Base-by-base conservation (phyloP, 1,140 invertebrate genomes). In the Hestina assimilis region DNA sequence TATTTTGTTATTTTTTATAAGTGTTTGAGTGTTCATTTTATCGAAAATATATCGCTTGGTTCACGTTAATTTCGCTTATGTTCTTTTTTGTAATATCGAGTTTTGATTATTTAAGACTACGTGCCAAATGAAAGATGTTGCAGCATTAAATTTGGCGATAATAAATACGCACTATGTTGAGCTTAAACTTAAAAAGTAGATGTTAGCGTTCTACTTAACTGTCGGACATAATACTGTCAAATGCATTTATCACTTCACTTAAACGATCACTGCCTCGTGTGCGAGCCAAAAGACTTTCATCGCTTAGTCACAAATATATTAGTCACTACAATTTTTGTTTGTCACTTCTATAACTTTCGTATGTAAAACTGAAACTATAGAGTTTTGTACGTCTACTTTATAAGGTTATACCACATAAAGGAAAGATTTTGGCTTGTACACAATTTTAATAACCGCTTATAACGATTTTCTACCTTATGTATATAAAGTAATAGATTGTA, bases 1-100 rank as follows among this genome's bases (percentile, higher is more conserved):
- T 75, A 79, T 76, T 83, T 83, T 82, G 79, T 85, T 85, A 79
- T 68, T 81, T 76, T 77, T 76, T 78, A 67, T 79, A 78, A 78
- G 76, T 83, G 72, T 85, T 83, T 75, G 81, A 75, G 79, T 85
- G 80, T 84, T 83, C 69, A 68, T 63, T 72, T 58, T 78, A 70
- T 73, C 48, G 53, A 58, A 71, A 70, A 67, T 75, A 72, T 79
- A 69, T 69, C 48, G 70, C 59, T 73, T 67, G 58, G 61, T 75
- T 75, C 54, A 47, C 56, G 61, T 70, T 83, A 72, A 52, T 63
- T 79, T 79, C 59, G 65, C 69, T 70, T 66, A 51, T 23, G 28
- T 41, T 29, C 38, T 46, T 12, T 51, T 53, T 42, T 35, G 38
- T 33, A 50, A 17, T 46, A 43, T 60, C n/a, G 50, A 23, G 23